A percentile compares a stretch with the other conserved stretches of the same genome.
Conservation (phyloP, 2,888 invertebrate genomes). For the Agelastica alni region DNA sequence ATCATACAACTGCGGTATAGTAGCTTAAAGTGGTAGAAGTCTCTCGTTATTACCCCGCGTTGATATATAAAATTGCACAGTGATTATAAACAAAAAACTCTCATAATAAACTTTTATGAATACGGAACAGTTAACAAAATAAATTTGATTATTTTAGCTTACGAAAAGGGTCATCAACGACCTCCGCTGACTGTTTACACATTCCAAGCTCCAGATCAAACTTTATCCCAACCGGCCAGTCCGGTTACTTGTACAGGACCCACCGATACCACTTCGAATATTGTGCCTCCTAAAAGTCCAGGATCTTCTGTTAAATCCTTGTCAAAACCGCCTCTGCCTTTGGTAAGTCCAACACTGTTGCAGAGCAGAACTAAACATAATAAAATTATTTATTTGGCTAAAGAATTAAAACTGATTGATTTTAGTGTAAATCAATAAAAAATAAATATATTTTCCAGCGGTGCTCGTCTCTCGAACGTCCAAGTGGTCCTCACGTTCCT, state of each 20-base stretch:
- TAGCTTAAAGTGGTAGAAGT: too few species aligned
- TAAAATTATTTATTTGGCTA: too few species aligned
- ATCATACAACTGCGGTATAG: too few species aligned
- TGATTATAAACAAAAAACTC: too few species aligned
- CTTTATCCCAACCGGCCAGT: slow-evolving; percentile 61
- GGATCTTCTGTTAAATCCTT: slow-evolving; percentile 49
- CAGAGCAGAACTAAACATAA: not conserved
- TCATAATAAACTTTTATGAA: too few species aligned
- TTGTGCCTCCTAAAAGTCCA: slow-evolving; percentile 55
- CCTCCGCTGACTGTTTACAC: slow-evolving; percentile 87
- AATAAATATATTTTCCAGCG: slow-evolving; percentile 62
- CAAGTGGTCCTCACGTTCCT: slow-evolving; percentile 63
- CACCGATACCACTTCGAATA: slow-evolving; percentile 42
- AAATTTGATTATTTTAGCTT: too few species aligned
- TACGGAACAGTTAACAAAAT: too few species aligned
- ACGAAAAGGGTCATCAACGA: slow-evolving; percentile 83
- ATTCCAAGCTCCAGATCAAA: slow-evolving; percentile 76
- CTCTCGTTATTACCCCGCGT: too few species aligned
- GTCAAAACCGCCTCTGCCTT: slow-evolving; percentile 70
- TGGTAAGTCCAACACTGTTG: slow-evolving; percentile 64
- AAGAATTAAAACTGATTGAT: too few species aligned
- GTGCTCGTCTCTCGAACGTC: slow-evolving; percentile 86
- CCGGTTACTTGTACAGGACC: slow-evolving; percentile 55
- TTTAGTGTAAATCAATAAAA: too few species aligned
- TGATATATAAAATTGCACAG: too few species aligned